Base-by-base conservation (phyloP, 2,797 vertebrate species). In the Crocidura indochinensis region DNA sequence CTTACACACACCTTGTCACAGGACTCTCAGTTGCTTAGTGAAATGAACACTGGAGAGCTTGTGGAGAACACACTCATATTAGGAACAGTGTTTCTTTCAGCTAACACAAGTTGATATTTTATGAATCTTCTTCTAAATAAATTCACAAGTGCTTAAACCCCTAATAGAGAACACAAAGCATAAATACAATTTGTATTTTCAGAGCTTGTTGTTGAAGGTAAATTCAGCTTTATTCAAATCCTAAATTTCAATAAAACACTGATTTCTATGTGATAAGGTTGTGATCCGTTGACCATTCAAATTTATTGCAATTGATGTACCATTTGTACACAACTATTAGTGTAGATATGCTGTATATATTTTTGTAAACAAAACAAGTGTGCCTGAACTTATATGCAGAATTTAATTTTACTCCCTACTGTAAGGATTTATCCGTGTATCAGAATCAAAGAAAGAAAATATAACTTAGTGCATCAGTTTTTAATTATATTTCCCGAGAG, bases 101-200 rank as follows among this genome's bases (percentile, higher is more conserved):
- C 20, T 65, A 78, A 81, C 2, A 11, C 17, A 67, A 77, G 29
- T 79, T 74, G 56, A 31, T 24, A 68, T 26, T 75, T 69, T 8
- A 49, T 15, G 20, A 62, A 64, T 26, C 65, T 53, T 38, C 49
- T 81, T 91, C 64, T 88, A 81, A 93, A 85, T 73, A 62, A 81
- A 88, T n/a, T 26, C 44, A 47, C 47, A 84, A 56, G 75, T 85
- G 29, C 20, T 47, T 73, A 67, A 85, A 69, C 29, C 77, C 64
- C 14, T 49, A 60, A 62, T 5, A 46, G 38, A 47, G 56, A 31
- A 24, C 88, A 89, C 38, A 78, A 67, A 24, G 53, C 80, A 76
- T 20, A 53, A 69, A 31, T 69, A 31, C 29, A 38, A 38, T 38
- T 17, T 20, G 67, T 69, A 31, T n/a, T 10, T 68, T 69, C 65